Evolutionary conservation across 2,888 invertebrate species (phyloP).

Genomic region (Xanthia togata): DNA sequence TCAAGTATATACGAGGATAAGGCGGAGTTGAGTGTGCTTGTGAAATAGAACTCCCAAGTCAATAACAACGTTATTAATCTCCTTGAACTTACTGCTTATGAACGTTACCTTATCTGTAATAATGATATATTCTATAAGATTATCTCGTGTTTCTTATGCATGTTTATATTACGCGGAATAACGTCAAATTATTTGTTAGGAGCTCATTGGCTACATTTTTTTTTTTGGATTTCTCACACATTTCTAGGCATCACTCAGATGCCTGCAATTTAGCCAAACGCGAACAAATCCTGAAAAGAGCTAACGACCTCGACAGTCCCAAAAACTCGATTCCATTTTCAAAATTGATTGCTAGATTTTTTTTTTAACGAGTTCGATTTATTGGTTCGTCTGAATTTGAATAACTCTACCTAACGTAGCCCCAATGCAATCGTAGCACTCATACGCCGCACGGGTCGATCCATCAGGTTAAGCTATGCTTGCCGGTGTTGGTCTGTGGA

Average conservation of each 20-base stretch:
- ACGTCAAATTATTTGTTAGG: slow-evolving; percentile 6
- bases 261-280: background rate
- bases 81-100: slow-evolving; percentile 44
- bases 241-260: background rate
- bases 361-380: slow-evolving; percentile 7
- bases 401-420: background rate
- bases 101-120: slow-evolving; percentile 30
- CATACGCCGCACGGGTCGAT: no score
- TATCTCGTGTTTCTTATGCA: slow-evolving; percentile 11
- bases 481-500: no score
- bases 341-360: slow-evolving; percentile 36
- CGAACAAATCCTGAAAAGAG: slow-evolving; percentile 8
- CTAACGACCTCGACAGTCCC: slow-evolving; percentile 14
- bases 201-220: background rate
- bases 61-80: slow-evolving; percentile 63
- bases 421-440: background rate
- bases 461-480: no score
- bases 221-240: background rate
- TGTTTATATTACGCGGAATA: background rate
- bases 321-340: slow-evolving; percentile 14
- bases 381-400: background rate
- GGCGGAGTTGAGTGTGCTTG: slow-evolving; percentile 53
- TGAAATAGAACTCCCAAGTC: slow-evolving; percentile 62
- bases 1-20: slow-evolving; percentile 55
- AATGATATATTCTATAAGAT: slow-evolving; percentile 5